Evolutionary conservation across 1,140 invertebrate species (phyloP).

Genomic region (Helicorthomorpha holstii): DNA sequence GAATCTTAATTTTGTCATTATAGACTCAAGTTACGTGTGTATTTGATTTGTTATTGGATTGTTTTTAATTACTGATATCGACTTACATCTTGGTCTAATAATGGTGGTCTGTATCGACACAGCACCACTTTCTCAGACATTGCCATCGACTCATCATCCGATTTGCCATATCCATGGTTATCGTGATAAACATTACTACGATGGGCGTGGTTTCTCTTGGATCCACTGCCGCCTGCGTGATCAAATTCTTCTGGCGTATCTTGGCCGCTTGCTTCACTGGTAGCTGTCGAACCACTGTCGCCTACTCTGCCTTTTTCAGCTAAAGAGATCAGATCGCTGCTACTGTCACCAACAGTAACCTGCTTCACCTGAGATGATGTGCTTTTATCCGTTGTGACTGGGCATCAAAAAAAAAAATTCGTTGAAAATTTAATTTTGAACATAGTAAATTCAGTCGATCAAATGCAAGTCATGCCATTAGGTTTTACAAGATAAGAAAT

Average conservation of each 20-base stretch:
- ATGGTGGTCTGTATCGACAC: background rate
- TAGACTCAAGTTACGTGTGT: too few species aligned
- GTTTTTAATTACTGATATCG: slow-evolving; percentile 4
- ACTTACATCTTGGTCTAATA: slow-evolving; percentile 1
- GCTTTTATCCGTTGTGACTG: too few species aligned
- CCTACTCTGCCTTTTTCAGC: slow-evolving; percentile 36
- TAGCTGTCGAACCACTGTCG: slow-evolving; percentile 17
- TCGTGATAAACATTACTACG: background rate
- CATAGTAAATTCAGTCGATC: too few species aligned
- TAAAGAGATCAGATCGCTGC: slow-evolving; percentile 34
- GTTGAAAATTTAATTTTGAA: too few species aligned
- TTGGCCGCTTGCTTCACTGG: slow-evolving; percentile 15
- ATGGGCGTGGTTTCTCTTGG: background rate
- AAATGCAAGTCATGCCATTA: too few species aligned
- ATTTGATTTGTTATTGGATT: too few species aligned
- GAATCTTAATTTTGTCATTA: too few species aligned
- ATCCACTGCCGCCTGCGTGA: slow-evolving; percentile 6
- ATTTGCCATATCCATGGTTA: background rate
- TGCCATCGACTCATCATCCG: background rate
- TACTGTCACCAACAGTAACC: slow-evolving; percentile 11
- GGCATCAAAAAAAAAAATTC: too few species aligned
- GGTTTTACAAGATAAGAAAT: too few species aligned
- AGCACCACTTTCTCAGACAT: background rate
- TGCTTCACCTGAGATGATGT: too few species aligned
- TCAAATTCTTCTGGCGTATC: slow-evolving; percentile 11